These are phyloP conservation scores for Drosophila setifemur DNA, from an alignment of 1,140 invertebrate species.

Conservation along the genomic window DNA sequence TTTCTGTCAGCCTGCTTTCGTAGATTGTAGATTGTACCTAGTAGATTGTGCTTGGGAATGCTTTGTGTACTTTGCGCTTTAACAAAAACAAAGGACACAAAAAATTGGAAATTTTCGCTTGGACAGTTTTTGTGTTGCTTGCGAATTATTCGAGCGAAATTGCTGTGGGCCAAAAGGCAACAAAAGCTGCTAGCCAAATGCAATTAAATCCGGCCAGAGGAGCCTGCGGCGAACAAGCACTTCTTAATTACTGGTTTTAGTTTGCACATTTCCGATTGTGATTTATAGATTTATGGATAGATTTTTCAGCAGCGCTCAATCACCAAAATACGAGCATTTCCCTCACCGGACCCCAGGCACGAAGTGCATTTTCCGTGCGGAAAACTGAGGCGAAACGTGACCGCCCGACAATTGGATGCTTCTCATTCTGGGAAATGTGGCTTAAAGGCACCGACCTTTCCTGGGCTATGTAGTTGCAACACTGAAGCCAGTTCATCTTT, in stretches of 20 bases:
- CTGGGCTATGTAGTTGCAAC: neutral
- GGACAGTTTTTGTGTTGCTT: slow-evolving; percentile 16
- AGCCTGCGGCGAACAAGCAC: slow-evolving; percentile 1
- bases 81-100: slow-evolving; percentile 34
- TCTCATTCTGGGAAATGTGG: slow-evolving; percentile 1
- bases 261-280: slow-evolving; percentile 45
- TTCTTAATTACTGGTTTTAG: slow-evolving; percentile 55
- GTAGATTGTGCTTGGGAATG: slow-evolving; percentile 11
- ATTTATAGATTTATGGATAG: slow-evolving; percentile 22
- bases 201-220: slow-evolving; percentile 17
- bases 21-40: too few relatives aligned
- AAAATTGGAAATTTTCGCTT: slow-evolving; percentile 23
- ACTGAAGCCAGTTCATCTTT: slow-evolving; percentile 2
- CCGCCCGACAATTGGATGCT: slow-evolving; percentile 31
- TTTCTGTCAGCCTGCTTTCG: slow-evolving; percentile 18
- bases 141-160: slow-evolving; percentile 11
- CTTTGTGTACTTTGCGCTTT: slow-evolving; percentile 38
- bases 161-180: neutral
- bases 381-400: slow-evolving; percentile 29
- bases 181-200: slow-evolving; percentile 13
- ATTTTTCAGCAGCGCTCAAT: slow-evolving; percentile 11
- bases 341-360: slow-evolving; percentile 2
- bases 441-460: neutral
- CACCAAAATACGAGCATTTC: slow-evolving; percentile 20
- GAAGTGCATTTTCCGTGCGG: slow-evolving; percentile 16